These are phyloP conservation scores for Lateolabrax maculatus DNA, from an alignment of 2,797 vertebrate genomes.

Conservation along the genomic window DNA sequence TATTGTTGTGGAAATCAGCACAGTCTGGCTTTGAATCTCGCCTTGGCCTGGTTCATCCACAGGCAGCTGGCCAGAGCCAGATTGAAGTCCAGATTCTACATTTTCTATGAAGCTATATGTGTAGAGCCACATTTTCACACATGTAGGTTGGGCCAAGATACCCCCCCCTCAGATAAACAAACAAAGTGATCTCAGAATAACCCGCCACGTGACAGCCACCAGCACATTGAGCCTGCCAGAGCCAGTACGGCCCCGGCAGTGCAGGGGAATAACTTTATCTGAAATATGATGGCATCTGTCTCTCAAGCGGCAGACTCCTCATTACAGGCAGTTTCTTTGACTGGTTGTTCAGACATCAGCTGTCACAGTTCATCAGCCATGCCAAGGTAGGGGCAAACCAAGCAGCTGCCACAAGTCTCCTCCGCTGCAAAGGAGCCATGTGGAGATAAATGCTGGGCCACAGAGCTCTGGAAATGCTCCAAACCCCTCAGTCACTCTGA, in stretches of 20 bases:
- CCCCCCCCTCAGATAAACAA: conserved; percentile 48
- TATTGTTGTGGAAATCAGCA: conserved; percentile 36
- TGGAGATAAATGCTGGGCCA: conserved; percentile 69
- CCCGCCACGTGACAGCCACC: conserved; percentile 56
- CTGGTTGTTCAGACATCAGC: conserved; percentile 83
- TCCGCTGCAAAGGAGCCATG: conserved; percentile 65
- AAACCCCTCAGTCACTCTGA: conserved; percentile 34
- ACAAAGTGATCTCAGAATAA: conserved; percentile 66
- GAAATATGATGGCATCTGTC: conserved; percentile 84
- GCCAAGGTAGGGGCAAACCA: conserved; percentile 77
- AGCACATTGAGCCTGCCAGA: conserved; percentile 61
- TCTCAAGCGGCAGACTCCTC: conserved; percentile 83
- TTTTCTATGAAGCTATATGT: conserved; percentile 48
- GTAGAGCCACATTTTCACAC: conserved; percentile 31
- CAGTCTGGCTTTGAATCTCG: conserved; percentile 28
- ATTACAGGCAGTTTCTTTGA: conserved; percentile 84
- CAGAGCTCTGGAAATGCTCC: conserved; percentile 51
- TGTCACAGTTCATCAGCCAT: conserved; percentile 84
- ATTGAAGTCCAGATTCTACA: conserved; percentile 22
- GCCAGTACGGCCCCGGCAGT: conserved; percentile 37
- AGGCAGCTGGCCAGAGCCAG: conserved; percentile 22
- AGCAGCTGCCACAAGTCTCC: conserved; percentile 80
- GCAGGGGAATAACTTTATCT: conserved; percentile 80
- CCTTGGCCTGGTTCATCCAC: conserved; percentile 27
- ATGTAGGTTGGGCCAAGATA: conserved; percentile 2